A percentile compares a stretch with the other conserved stretches of the same genome.
Conservation (phyloP, 2,888 invertebrate genomes). For the Drosophila borborema region DNA sequence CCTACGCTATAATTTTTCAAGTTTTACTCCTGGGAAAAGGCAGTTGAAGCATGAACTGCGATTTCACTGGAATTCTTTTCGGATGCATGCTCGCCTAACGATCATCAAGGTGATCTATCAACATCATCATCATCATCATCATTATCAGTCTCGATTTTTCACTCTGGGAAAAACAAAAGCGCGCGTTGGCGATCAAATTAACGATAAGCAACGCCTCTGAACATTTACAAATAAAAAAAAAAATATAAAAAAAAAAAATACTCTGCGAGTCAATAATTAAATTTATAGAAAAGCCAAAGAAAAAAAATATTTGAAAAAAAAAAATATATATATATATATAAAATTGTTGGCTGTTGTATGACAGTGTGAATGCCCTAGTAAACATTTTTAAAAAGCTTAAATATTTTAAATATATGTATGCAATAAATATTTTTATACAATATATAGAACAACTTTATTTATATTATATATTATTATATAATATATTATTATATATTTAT, state of each 20-base stretch:
- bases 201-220: slow-evolving; percentile 64
- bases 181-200: slow-evolving; percentile 77
- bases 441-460: no score
- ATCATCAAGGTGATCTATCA: slow-evolving; percentile 66
- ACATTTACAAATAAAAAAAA: slow-evolving; percentile 17
- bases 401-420: no score
- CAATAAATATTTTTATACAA: no score
- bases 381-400: neutral
- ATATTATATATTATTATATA: no score
- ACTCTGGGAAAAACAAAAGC: slow-evolving; percentile 70
- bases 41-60: slow-evolving; percentile 68
- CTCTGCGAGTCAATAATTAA: slow-evolving; percentile 64
- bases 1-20: slow-evolving; percentile 63
- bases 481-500: no score
- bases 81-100: slow-evolving; percentile 32
- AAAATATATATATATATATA: neutral
- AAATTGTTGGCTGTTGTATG: neutral
- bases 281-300: slow-evolving; percentile 56
- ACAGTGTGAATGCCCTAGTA: slow-evolving; percentile 6
- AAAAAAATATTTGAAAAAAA: slow-evolving; percentile 7
- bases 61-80: slow-evolving; percentile 67
- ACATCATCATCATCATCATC: slow-evolving; percentile 23
- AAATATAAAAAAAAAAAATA: slow-evolving; percentile 14
- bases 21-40: slow-evolving; percentile 63
- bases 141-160: slow-evolving; percentile 24